A percentile compares a stretch with the other conserved stretches of the same genome.
phyloP scores from a whole-genome alignment of 1,140 invertebrate genomes.

The Papilio helenus region DNA sequence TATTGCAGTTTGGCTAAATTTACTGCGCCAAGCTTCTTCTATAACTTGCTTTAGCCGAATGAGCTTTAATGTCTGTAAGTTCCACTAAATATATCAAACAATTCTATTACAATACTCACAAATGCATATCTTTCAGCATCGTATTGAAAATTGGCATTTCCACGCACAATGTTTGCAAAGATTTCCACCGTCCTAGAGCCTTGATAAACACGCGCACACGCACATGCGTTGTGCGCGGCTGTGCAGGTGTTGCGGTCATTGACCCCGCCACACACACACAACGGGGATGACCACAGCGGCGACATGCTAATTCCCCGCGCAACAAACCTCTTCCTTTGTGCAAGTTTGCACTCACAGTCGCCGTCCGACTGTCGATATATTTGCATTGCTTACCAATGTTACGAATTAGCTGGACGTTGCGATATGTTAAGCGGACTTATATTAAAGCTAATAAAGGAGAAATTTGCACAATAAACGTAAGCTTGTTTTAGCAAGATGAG shows the following conservation, averaged over 20 bases:
- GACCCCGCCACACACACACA: conserved; percentile 48
- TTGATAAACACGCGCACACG: conserved; percentile 64
- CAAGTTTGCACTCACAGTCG: conserved; percentile 20
- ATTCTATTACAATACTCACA: not conserved
- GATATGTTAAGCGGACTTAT: conserved; percentile 2
- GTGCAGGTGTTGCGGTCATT: conserved; percentile 78
- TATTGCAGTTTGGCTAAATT: no score
- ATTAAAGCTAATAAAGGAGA: conserved; percentile 17
- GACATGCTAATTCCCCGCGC: conserved; percentile 72
- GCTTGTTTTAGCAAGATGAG: not conserved
- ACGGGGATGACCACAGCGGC: conserved; percentile 53
- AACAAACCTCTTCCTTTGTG: conserved; percentile 44
- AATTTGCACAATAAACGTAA: not conserved
- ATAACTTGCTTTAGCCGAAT: no score
- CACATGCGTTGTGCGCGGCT: conserved; percentile 41
- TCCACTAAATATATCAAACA: not conserved
- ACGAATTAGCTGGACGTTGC: conserved; percentile 33
- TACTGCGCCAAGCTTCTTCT: no score
- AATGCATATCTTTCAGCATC: conserved; percentile 12
- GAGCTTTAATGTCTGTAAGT: not conserved
- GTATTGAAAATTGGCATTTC: conserved; percentile 38
- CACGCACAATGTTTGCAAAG: conserved; percentile 28
- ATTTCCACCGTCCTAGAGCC: conserved; percentile 48
- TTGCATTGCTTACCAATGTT: conserved; percentile 29
- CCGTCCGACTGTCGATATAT: conserved; percentile 1